phyloP scores from a whole-genome alignment of 2,888 invertebrate species.

The Cremastinae sp. region DNA sequence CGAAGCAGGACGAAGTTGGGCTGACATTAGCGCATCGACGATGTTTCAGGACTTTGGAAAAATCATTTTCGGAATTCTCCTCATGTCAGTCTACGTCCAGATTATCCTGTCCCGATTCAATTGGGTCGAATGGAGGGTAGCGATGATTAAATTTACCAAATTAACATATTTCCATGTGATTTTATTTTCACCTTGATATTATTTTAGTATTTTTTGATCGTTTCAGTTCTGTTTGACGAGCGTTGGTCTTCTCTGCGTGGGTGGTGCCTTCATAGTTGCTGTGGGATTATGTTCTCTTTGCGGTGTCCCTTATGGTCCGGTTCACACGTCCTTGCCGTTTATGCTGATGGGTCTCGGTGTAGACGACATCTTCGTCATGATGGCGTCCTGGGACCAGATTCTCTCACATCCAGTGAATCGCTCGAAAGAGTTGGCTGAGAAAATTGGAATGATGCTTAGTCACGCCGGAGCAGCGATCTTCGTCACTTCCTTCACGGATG shows the following conservation, averaged over 20 bases:
- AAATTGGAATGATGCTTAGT: constrained; percentile 87
- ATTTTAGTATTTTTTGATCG: constrained; percentile 36
- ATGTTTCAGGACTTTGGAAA: constrained; percentile 89
- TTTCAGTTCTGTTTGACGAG: constrained; percentile 85
- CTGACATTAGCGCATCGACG: constrained; percentile 86
- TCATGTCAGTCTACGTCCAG: constrained; percentile 89
- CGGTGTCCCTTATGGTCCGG: constrained; percentile 89
- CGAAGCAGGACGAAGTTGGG: constrained; percentile 83
- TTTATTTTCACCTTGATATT: too few species aligned
- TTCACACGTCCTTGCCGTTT: constrained; percentile 91
- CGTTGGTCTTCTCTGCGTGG: constrained; percentile 87
- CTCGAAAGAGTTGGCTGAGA: constrained; percentile 83
- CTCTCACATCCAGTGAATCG: constrained; percentile 82
- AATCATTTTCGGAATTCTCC: constrained; percentile 84
- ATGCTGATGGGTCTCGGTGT: constrained; percentile 90
- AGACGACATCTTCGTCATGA: constrained; percentile 93
- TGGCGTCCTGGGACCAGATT: constrained; percentile 88
- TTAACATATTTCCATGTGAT: neutral
- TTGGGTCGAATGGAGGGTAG: constrained; percentile 87
- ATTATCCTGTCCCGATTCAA: constrained; percentile 88
- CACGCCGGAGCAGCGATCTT: constrained; percentile 93
- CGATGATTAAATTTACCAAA: constrained; percentile 58
- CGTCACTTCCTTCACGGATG: constrained; percentile 91
- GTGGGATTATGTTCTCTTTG: constrained; percentile 87
- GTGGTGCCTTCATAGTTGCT: constrained; percentile 87